phyloP scores from a whole-genome alignment of 2,113 vertebrate species.

The Otis tarda region DNA sequence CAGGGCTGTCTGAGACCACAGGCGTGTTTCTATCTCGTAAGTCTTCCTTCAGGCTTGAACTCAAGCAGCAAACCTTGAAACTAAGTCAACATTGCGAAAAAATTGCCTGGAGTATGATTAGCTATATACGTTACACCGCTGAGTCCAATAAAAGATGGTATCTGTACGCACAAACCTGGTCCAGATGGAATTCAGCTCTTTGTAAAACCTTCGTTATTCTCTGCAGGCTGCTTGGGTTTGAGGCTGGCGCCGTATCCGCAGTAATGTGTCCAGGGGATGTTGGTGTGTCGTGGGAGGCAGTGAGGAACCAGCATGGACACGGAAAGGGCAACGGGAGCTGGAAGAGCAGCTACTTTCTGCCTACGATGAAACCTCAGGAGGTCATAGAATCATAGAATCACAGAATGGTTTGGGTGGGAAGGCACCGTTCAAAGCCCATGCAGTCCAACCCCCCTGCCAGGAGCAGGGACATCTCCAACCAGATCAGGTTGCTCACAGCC shows the following conservation, averaged over 20 bases:
- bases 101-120: neutral
- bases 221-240: neutral
- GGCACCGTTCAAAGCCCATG: too few species aligned
- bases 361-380: neutral
- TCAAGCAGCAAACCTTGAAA: neutral
- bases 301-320: neutral
- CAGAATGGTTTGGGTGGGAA: too few species aligned
- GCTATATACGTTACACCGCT: neutral
- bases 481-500: too few species aligned
- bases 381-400: too few species aligned
- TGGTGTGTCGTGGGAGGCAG: too few species aligned
- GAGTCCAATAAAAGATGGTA: neutral
- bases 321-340: accelerated
- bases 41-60: neutral
- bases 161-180: neutral
- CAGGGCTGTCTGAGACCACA: neutral
- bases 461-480: too few species aligned
- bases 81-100: neutral
- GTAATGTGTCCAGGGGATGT: accelerated
- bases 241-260: accelerated
- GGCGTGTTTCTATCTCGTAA: neutral
- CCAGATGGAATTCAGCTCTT: neutral
- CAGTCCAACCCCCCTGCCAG: too few species aligned
- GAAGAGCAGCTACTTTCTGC: neutral
- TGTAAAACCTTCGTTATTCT: neutral